Conservation (phyloP, 2,888 invertebrate genomes). For the Megastigmus dorsalis region DNA sequence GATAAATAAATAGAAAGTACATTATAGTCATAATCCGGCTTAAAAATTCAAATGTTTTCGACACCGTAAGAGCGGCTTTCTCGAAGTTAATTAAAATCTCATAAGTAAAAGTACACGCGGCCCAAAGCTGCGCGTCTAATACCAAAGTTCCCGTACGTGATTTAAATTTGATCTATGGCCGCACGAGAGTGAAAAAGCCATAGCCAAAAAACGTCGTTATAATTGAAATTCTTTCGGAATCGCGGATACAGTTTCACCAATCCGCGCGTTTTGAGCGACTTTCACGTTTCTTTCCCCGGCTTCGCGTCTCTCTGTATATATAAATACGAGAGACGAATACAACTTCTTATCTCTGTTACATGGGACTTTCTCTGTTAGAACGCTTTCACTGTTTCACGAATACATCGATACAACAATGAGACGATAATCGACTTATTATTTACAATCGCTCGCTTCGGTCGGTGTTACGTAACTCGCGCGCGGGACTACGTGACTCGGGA, state of each 20-base stretch:
- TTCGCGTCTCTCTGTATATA: background rate
- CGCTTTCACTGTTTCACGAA: constrained; percentile 57
- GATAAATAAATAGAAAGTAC: constrained; percentile 9
- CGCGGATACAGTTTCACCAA: constrained; percentile 43
- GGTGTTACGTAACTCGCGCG: constrained; percentile 54
- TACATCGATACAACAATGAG: constrained; percentile 54
- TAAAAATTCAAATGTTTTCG: constrained; percentile 1
- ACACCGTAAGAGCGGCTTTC: constrained; percentile 8
- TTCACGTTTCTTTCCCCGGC: constrained; percentile 48
- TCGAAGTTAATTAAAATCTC: constrained; percentile 22
- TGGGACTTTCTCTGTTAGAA: constrained; percentile 53
- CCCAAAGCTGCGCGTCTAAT: background rate
- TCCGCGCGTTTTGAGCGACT: constrained; percentile 48
- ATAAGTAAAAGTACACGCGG: constrained; percentile 12
- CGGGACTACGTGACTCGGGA: constrained; percentile 24
- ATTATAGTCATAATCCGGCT: background rate
- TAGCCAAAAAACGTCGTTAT: constrained; percentile 14
- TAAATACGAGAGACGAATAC: constrained; percentile 42
- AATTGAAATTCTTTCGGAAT: constrained; percentile 45
- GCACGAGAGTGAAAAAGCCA: background rate
- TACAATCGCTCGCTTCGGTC: constrained; percentile 53
- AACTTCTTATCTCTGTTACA: constrained; percentile 50
- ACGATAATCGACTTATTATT: constrained; percentile 60
- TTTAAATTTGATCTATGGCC: constrained; percentile 17
- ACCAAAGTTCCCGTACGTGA: constrained; percentile 8